Percentiles rank a stretch among this genome's conserved stretches.
Conservation (phyloP, 2,797 vertebrate genomes). For the Sebastes cheni region DNA sequence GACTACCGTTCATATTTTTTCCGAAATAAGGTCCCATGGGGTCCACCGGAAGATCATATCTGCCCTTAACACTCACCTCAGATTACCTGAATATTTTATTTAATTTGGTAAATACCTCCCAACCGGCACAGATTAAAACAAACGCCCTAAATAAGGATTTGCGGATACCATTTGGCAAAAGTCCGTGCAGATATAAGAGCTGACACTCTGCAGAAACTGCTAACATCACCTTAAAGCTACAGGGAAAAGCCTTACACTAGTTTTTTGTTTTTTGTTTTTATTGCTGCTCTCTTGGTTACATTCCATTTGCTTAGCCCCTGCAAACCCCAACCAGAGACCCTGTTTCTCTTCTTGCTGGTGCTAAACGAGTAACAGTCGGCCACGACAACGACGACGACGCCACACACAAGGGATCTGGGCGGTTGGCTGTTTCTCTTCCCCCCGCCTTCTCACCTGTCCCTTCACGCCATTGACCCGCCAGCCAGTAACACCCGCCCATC, state of each 20-base stretch:
- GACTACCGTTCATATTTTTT: too few relatives aligned
- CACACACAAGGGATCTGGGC: background rate
- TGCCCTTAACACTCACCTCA: background rate
- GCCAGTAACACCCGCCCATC: background rate
- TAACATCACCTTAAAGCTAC: background rate
- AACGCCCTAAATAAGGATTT: background rate
- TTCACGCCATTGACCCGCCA: background rate
- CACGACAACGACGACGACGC: fast-evolving
- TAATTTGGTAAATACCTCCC: background rate
- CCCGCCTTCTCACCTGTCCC: background rate
- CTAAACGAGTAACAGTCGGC: background rate
- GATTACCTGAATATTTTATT: background rate
- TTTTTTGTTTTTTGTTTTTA: background rate
- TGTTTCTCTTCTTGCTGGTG: background rate
- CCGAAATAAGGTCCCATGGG: too few relatives aligned
- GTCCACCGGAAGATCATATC: too few relatives aligned
- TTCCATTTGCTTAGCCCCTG: constrained; percentile 21
- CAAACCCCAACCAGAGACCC: constrained; percentile 8
- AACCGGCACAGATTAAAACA: background rate
- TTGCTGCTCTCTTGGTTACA: constrained; percentile 1
- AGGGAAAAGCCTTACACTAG: constrained; percentile 19
- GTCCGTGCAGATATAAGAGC: background rate
- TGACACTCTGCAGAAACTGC: constrained; percentile 2
- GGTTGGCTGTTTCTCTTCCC: background rate
- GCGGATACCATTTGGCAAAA: background rate